Evolutionary conservation across 2,888 invertebrate genomes (phyloP).

Genomic region (Ashinkailepas kermadecensis): DNA sequence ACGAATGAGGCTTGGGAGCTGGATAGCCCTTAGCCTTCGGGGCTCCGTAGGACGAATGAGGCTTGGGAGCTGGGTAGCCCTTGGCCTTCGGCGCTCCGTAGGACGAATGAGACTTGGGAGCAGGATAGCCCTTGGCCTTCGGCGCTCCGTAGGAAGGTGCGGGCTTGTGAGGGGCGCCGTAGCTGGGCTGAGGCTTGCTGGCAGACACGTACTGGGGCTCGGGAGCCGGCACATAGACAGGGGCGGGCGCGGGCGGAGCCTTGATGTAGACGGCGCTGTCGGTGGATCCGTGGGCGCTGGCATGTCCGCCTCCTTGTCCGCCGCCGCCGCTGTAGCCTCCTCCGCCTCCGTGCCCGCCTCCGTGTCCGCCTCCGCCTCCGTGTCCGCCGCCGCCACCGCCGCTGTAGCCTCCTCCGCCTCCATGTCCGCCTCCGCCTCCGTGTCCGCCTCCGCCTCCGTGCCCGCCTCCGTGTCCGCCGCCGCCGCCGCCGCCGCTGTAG

Average conservation of each 20-base stretch:
- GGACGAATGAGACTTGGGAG: conserved; percentile 35
- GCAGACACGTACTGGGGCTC: conserved; percentile 34
- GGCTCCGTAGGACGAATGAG: conserved; percentile 22
- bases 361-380: not conserved
- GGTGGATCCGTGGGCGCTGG: conserved; percentile 27
- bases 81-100: conserved; percentile 30
- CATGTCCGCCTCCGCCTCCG: conserved; percentile 19
- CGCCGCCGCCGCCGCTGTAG: not conserved
- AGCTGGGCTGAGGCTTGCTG: conserved; percentile 23
- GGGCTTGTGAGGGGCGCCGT: conserved; percentile 24
- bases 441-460: not conserved
- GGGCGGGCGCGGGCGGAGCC: conserved; percentile 35
- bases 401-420: conserved; percentile 19
- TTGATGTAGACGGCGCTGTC: conserved; percentile 35
- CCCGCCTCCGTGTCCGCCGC: not conserved
- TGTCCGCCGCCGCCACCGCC: conserved; percentile 17
- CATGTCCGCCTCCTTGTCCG: not conserved
- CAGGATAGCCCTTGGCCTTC: conserved; percentile 30
- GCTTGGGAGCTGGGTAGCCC: conserved; percentile 6
- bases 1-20: conserved; percentile 21
- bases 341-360: conserved; percentile 16
- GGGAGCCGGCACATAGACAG: conserved; percentile 35
- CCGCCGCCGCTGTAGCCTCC: conserved; percentile 6
- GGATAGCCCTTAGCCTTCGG: conserved; percentile 29
- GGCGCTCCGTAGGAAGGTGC: conserved; percentile 29